Conservation (phyloP, 2,888 invertebrate species). For the Eretmocerus hayati region DNA sequence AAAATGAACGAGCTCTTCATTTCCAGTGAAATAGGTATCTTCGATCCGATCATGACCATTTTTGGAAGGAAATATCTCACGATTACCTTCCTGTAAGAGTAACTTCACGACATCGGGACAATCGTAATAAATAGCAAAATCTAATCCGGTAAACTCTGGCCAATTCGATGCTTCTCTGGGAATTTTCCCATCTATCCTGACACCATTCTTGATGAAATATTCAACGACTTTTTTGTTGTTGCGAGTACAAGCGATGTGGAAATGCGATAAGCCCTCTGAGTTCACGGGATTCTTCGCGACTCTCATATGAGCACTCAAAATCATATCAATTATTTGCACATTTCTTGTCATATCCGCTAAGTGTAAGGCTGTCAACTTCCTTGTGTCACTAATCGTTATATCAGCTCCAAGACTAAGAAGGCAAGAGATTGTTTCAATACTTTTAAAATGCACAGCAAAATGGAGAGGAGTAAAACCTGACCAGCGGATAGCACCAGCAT, state of each 20-base stretch:
- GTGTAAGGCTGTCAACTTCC: neutral
- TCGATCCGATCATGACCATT: too few relatives aligned
- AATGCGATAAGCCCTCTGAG: neutral
- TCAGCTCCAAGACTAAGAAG: neutral
- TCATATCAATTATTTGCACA: too few relatives aligned
- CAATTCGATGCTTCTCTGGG: too few relatives aligned
- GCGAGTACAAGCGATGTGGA: neutral
- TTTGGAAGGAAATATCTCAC: too few relatives aligned
- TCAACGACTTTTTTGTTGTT: neutral
- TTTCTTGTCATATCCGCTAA: too few relatives aligned
- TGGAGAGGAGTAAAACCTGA: conserved; percentile 6
- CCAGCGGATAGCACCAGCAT: neutral
- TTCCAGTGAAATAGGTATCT: too few relatives aligned
- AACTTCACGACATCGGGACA: neutral
- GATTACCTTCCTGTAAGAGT: neutral
- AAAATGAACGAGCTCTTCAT: neutral
- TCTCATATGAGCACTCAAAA: too few relatives aligned
- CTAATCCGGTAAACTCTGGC: neutral
- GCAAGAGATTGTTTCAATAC: neutral
- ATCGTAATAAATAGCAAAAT: neutral
- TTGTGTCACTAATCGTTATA: neutral
- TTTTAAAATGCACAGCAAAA: conserved; percentile 2
- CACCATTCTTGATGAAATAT: neutral
- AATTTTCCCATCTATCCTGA: neutral
- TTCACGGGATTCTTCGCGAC: neutral